Evolutionary conservation across 2,113 vertebrate genomes (phyloP).

Genomic region (Bolborhynchus lineola): DNA sequence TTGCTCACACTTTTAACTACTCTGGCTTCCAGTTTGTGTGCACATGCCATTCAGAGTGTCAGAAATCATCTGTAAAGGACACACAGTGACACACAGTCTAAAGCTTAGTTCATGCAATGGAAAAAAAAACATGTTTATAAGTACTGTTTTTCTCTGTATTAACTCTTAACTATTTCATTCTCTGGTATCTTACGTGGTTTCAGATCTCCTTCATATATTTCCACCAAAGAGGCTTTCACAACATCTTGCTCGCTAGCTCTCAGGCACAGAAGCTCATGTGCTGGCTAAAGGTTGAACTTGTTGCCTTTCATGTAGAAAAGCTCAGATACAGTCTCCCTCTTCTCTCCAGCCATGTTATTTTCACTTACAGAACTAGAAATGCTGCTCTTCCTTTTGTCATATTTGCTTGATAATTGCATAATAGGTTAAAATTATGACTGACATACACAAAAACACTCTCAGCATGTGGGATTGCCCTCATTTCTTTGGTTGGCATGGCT

Average conservation of each 20-base stretch:
- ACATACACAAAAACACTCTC: fast-evolving
- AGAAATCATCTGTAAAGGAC: not conserved
- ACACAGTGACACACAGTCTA: not conserved
- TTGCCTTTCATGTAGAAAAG: not conserved
- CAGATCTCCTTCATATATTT: not conserved
- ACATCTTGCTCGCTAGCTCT: not conserved
- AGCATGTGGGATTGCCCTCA: not conserved
- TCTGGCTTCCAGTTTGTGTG: not conserved
- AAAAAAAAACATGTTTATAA: not conserved
- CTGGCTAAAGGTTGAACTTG: not conserved
- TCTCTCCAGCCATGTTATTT: not conserved
- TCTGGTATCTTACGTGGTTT: slow-evolving; percentile 8
- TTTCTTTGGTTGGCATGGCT: not conserved
- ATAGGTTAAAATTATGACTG: not conserved
- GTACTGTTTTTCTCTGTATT: not conserved
- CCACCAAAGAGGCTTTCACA: not conserved
- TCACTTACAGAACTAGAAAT: not conserved
- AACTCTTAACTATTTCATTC: not conserved
- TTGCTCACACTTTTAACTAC: not conserved
- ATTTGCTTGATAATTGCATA: not conserved
- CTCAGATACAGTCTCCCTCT: not conserved
- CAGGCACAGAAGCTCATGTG: fast-evolving
- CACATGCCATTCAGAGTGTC: not conserved
- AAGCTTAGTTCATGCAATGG: not conserved
- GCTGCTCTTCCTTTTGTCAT: not conserved